Conservation (phyloP, 2,113 vertebrate genomes). For the Eolophus roseicapilla region DNA sequence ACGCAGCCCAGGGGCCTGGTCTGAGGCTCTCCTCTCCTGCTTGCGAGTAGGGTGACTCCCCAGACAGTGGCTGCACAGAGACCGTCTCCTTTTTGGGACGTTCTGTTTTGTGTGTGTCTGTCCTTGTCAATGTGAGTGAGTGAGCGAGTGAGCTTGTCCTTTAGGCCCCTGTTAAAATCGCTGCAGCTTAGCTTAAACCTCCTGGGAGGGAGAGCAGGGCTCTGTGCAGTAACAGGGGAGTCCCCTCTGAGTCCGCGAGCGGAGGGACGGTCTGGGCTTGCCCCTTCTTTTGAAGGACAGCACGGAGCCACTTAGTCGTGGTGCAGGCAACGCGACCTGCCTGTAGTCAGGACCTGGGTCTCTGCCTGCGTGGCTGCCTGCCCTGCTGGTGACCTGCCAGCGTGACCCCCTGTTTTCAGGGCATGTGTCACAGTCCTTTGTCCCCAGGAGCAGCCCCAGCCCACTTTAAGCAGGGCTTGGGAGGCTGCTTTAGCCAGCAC, state of each 20-base stretch:
- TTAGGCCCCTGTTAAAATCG: too few species aligned
- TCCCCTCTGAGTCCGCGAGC: too few species aligned
- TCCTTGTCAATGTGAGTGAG: too few species aligned
- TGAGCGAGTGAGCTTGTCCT: too few species aligned
- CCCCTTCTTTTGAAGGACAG: neutral
- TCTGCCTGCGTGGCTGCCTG: neutral
- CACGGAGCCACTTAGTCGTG: neutral
- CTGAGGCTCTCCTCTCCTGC: neutral
- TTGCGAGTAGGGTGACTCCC: too few species aligned
- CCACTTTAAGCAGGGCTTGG: neutral
- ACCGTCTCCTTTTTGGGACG: too few species aligned
- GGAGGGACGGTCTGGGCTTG: neutral
- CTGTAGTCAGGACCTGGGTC: neutral
- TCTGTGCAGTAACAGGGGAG: too few species aligned
- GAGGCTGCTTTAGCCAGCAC: neutral
- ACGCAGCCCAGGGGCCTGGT: too few species aligned
- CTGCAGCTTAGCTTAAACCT: too few species aligned
- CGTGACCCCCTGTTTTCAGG: neutral
- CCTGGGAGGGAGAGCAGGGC: too few species aligned
- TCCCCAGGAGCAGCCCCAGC: neutral
- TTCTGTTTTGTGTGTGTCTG: too few species aligned
- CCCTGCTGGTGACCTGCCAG: neutral
- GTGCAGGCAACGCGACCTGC: neutral
- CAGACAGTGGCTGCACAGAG: neutral
- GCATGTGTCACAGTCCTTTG: neutral